Evolutionary conservation across 2,113 vertebrate species (phyloP), one percentile per base, ranked within the genome.

Genomic region (Salvelinus fontinalis): DNA sequence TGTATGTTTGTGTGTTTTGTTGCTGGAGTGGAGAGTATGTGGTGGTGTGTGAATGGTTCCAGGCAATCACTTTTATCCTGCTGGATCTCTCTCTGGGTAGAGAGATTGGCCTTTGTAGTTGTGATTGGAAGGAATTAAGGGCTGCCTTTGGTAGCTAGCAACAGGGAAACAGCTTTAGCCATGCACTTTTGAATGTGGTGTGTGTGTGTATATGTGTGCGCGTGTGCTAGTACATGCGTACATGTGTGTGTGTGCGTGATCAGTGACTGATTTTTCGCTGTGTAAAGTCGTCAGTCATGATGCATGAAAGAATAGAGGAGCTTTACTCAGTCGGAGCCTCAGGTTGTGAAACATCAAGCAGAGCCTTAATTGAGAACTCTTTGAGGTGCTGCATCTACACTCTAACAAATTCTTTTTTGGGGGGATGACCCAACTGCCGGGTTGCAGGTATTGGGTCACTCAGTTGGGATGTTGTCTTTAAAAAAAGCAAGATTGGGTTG

Each of bases 111-210:
- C 85, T 89, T 90, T 90, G 86, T 89, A 88, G 67, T 77, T 86
- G 75, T 88, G 88, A 90, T 91, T 91, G 87, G 83, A 85, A 78
- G 74, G 89, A 86, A 91, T 89, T 90, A 89, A 84, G 79, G 70
- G 64, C 75, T 78, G 81, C 73, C 83, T 89, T 87, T 85, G 80
- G 81, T 82, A 48, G 70, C 87, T 77, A 78, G 85, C 81, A 77
- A 75, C 39, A 13, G 68, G 68, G 68, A 24, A 48, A 48, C 22
- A 70, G 20, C 18, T 44, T 44, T n/a, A 22, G 60, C 16, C 11
- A 24, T 67, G 26, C 26, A 14, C 24, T 8, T 67, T 2, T 67
- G 67, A 44, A 34, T 69, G 67, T 44, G 39, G 39, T 44, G 39
- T 44, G 39, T 44, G 34, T 39, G 34, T 69, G 67, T 48, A 0